phyloP scores from a whole-genome alignment of 2,888 invertebrate species.

The Lasioglossum marginatum region DNA sequence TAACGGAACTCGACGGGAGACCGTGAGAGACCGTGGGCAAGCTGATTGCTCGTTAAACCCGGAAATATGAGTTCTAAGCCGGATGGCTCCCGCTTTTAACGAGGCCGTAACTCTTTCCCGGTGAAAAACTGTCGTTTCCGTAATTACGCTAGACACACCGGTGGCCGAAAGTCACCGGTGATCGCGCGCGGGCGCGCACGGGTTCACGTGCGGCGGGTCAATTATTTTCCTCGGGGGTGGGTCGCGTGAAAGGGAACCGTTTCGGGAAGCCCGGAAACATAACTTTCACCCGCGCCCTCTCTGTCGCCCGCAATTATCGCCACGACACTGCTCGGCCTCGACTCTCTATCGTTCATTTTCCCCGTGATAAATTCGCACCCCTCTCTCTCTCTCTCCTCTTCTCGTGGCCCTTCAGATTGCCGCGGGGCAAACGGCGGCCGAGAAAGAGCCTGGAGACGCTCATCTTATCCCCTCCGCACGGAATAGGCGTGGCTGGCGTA shows the following conservation, averaged over 20 bases:
- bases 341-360: background rate
- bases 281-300: constrained; percentile 17
- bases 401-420: background rate
- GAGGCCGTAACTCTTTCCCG: background rate
- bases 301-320: constrained; percentile 37
- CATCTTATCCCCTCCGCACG: background rate
- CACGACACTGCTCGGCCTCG: background rate
- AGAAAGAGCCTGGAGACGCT: background rate
- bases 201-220: constrained; percentile 10
- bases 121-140: background rate
- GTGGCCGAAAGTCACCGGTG: background rate
- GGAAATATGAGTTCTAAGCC: background rate
- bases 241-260: constrained; percentile 35
- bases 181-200: background rate
- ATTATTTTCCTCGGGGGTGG: constrained; percentile 7
- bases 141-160: constrained; percentile 25
- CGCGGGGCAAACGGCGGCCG: background rate
- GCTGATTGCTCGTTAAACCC: constrained; percentile 16
- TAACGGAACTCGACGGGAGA: constrained; percentile 36
- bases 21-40: constrained; percentile 6
- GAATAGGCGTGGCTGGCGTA: background rate
- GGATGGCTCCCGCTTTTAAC: constrained; percentile 8
- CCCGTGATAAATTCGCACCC: background rate
- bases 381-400: background rate
- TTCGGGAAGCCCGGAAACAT: constrained; percentile 18